These are phyloP conservation scores for Ambastaia sidthimunki DNA, from an alignment of 2,797 vertebrate genomes.

Conservation along the genomic window DNA sequence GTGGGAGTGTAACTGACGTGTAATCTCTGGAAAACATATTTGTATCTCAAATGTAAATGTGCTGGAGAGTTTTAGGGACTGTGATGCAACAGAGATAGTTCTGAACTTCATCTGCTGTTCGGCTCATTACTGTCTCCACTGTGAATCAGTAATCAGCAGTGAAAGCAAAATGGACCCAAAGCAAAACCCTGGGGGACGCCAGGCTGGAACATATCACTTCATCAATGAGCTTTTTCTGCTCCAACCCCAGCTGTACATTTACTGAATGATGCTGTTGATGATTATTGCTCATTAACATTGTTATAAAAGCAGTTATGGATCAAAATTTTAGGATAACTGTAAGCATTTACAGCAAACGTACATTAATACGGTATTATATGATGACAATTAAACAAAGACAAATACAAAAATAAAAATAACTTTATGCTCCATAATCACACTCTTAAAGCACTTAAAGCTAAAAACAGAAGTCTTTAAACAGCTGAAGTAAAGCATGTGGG, in stretches of 20 bases:
- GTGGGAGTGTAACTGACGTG: conserved; percentile 48
- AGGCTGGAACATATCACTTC: not conserved
- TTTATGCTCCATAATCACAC: too few species aligned
- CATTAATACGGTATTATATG: too few species aligned
- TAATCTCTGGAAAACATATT: conserved; percentile 40
- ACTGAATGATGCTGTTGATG: conserved; percentile 14
- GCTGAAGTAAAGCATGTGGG: too few species aligned
- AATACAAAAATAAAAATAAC: too few species aligned
- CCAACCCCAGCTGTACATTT: not conserved
- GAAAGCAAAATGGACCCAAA: conserved; percentile 48
- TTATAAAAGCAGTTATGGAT: too few species aligned
- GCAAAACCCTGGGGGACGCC: conserved; percentile 55
- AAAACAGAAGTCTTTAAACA: too few species aligned
- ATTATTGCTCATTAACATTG: conserved; percentile 24
- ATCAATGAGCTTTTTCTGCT: too few species aligned
- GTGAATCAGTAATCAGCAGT: conserved; percentile 44
- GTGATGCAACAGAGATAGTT: conserved; percentile 47
- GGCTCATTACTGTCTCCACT: conserved; percentile 61
- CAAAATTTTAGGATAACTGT: too few species aligned
- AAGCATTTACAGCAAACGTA: too few species aligned
- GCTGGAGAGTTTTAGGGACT: conserved; percentile 12
- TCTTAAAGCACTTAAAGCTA: too few species aligned
- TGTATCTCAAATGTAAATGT: conserved; percentile 36
- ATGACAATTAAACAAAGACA: too few species aligned
- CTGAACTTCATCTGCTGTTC: conserved; percentile 60